A percentile compares a stretch with the other conserved stretches of the same genome.
These are phyloP conservation scores for Strigamia crassipes DNA, from an alignment of 2,888 invertebrate genomes.

Conservation along the genomic window DNA sequence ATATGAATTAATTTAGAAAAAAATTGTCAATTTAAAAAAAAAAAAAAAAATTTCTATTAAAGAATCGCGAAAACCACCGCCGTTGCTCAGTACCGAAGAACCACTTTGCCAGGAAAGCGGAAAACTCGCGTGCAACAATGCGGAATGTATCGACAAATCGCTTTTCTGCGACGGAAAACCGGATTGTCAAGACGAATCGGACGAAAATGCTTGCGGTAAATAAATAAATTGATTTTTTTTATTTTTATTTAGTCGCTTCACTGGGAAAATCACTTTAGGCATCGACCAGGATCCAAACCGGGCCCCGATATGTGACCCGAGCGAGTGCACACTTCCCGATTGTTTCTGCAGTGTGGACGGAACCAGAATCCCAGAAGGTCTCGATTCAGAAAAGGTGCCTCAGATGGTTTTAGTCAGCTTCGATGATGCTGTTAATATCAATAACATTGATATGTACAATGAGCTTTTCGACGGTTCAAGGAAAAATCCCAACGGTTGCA, in stretches of 20 bases:
- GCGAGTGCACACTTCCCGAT: slow-evolving; percentile 84
- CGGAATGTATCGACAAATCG: slow-evolving; percentile 54
- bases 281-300: slow-evolving; percentile 92
- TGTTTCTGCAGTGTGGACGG: slow-evolving; percentile 95
- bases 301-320: slow-evolving; percentile 84
- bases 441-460: slow-evolving; percentile 90
- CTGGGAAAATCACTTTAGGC: slow-evolving; percentile 63
- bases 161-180: slow-evolving; percentile 54
- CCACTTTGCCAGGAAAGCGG: slow-evolving; percentile 70
- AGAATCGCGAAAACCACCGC: slow-evolving; percentile 73
- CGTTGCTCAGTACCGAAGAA: slow-evolving; percentile 84
- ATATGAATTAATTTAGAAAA: slow-evolving; percentile 63
- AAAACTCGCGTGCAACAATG: slow-evolving; percentile 54
- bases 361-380: slow-evolving; percentile 66
- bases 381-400: slow-evolving; percentile 63
- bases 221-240: slow-evolving; percentile 52
- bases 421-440: slow-evolving; percentile 93
- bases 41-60: not conserved
- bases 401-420: slow-evolving; percentile 95
- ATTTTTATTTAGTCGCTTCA: not conserved
- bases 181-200: slow-evolving; percentile 58
- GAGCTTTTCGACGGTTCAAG: slow-evolving; percentile 87
- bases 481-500: slow-evolving; percentile 90
- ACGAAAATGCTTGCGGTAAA: slow-evolving; percentile 89
- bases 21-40: not conserved